A percentile compares a stretch with the other conserved stretches of the same genome.
phyloP scores from a whole-genome alignment of 2,888 invertebrate species.

The Diplazon laetatorius region DNA sequence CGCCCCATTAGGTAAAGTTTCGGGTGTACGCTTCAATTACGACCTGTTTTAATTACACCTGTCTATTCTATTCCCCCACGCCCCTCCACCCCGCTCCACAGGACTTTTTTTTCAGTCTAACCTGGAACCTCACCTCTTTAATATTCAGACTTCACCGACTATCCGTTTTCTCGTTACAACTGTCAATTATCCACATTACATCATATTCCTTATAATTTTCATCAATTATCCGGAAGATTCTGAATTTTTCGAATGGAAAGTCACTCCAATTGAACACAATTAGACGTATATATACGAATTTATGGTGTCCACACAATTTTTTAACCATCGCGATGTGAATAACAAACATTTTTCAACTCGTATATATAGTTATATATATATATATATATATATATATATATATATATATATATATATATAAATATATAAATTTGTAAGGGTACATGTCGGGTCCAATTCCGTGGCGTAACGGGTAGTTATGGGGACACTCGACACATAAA shows the following conservation, averaged over 20 bases:
- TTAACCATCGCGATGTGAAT: not conserved
- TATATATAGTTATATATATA: too few species aligned
- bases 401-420: too few species aligned
- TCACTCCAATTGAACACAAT: too few species aligned
- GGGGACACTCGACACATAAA: too few species aligned
- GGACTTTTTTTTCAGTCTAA: slow-evolving; percentile 31
- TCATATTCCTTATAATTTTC: not conserved
- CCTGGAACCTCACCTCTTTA: slow-evolving; percentile 68
- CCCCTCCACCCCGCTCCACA: slow-evolving; percentile 20
- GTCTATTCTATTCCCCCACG: slow-evolving; percentile 65
- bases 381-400: too few species aligned
- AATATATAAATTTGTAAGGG: too few species aligned
- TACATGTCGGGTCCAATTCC: too few species aligned
- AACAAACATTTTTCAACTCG: too few species aligned
- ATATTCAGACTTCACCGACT: slow-evolving; percentile 45
- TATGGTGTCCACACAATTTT: not conserved
- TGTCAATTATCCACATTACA: not conserved
- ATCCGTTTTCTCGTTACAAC: not conserved
- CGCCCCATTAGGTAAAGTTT: slow-evolving; percentile 78
- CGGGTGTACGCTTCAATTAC: slow-evolving; percentile 76
- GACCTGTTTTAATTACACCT: slow-evolving; percentile 76
- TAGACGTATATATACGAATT: too few species aligned
- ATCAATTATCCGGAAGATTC: not conserved
- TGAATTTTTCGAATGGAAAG: not conserved
- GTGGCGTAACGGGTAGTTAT: too few species aligned